Evolutionary conservation across 2,888 invertebrate species (phyloP), one percentile per base, ranked within the genome.

Genomic region (Sminthurinus aureus): DNA sequence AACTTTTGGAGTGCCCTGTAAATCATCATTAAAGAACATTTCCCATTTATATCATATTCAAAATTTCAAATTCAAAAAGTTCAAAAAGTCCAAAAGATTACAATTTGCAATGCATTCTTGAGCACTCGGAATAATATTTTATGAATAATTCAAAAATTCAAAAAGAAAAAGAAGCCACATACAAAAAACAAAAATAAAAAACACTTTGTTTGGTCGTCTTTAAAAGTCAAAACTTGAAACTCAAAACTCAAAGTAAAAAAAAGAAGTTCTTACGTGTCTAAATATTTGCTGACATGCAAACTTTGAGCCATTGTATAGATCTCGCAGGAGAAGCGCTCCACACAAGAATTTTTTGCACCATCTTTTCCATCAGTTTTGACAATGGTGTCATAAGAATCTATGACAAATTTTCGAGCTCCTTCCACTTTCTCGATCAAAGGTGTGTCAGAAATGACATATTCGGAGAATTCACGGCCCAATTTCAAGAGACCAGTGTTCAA

Each of bases 261-360:
- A 66, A 66, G 8, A 58, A 58, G 58, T 71, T 71, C 12, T 79
- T 64, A 79, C 79, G 12, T 22, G 20, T 79, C 79, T 0, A 79
- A 3, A 11, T 24, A 79, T 26, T 20, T 67, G n/a, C 66, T 26
- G 9, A 38, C 26, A 1, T 79, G 24, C 20, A 52, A 24, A 4
- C 18, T 79, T 24, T 66, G 20, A 8, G 79, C 79, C 22, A 79
- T 64, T 26, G 66, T 66, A 26, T 79, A 79, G 66, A 79, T 11
- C 26, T 79, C 79, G 26, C 79, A 79, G 38, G 79, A 79, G 12
- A 79, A 22, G 8, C 79, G 3, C 66, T 79, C 79, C 6, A 79
- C 18, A 26, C 79, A 79, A 11, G 66, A 66, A 26, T 67, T 79
- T 6, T n/a, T 15, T 22, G 0, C 58, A 64, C 12, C 12, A 8